A percentile compares a stretch with the other conserved stretches of the same genome.
These are phyloP conservation scores for Ariolimax columbianus DNA, from an alignment of 2,888 invertebrate species.

Conservation along the genomic window DNA sequence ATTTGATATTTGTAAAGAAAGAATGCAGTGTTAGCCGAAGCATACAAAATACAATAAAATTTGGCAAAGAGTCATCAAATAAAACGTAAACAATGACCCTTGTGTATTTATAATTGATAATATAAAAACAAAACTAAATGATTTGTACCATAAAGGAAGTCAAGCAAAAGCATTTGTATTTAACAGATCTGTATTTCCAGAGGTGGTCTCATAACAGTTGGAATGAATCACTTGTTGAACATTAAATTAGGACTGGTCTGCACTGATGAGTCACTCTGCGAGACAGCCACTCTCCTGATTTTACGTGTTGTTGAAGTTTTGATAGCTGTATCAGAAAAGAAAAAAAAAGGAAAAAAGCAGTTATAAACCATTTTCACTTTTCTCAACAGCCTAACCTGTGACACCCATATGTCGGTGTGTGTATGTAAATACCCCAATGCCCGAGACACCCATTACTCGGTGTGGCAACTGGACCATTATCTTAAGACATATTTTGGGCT, in stretches of 20 bases:
- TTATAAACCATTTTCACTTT: neutral
- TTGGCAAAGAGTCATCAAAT: too few species aligned
- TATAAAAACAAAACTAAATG: neutral
- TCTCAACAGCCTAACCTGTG: neutral
- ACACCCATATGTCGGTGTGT: too few species aligned
- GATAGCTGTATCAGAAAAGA: neutral
- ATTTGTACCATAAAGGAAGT: neutral
- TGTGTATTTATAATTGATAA: too few species aligned
- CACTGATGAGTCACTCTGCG: constrained; percentile 16
- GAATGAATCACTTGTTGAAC: constrained; percentile 6
- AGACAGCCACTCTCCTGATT: constrained; percentile 22
- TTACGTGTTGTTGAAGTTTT: neutral
- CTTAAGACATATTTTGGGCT: too few species aligned
- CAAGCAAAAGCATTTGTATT: neutral
- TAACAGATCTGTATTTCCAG: constrained; percentile 4
- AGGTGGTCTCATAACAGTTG: neutral
- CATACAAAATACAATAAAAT: too few species aligned
- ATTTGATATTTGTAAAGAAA: too few species aligned
- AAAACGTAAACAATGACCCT: too few species aligned
- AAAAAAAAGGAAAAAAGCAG: neutral
- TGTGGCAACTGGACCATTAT: too few species aligned
- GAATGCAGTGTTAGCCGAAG: too few species aligned
- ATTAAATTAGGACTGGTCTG: constrained; percentile 34
- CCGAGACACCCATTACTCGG: too few species aligned
- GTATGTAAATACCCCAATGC: too few species aligned